phyloP scores from a whole-genome alignment of 2,888 invertebrate genomes.

The Palloptera scutellata region DNA sequence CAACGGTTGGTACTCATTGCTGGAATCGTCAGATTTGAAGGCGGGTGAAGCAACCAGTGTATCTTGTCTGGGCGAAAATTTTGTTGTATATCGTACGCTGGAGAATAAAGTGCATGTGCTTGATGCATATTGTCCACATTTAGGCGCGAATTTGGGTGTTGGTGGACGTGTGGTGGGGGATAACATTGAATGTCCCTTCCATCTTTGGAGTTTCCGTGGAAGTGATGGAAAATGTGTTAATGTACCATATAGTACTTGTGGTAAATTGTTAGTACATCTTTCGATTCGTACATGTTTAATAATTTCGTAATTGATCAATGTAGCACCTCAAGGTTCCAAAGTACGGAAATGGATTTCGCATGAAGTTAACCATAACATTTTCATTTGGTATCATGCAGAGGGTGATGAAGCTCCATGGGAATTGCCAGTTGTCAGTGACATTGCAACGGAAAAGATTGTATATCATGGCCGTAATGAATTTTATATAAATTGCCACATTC shows the following conservation, averaged over 20 bases:
- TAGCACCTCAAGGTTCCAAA: constrained; percentile 75
- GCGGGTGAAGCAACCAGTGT: constrained; percentile 69
- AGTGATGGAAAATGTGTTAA: constrained; percentile 75
- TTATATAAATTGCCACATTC: constrained; percentile 76
- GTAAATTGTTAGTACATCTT: constrained; percentile 41
- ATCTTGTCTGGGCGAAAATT: constrained; percentile 74
- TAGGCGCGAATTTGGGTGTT: constrained; percentile 85
- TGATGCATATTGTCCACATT: constrained; percentile 89
- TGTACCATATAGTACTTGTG: constrained; percentile 76
- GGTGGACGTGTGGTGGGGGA: constrained; percentile 80
- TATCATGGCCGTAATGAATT: constrained; percentile 83
- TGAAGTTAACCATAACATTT: constrained; percentile 79
- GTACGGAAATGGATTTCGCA: constrained; percentile 74
- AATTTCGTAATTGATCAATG: neutral
- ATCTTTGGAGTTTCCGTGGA: constrained; percentile 84
- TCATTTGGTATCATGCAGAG: constrained; percentile 86
- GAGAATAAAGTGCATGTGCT: constrained; percentile 73
- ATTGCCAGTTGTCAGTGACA: constrained; percentile 68
- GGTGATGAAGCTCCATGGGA: constrained; percentile 74
- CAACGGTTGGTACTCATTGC: constrained; percentile 87
- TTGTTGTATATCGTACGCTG: constrained; percentile 75
- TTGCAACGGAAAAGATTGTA: constrained; percentile 68
- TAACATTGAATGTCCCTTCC: constrained; percentile 89
- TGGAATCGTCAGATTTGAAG: constrained; percentile 73
- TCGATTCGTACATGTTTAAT: neutral